These are phyloP conservation scores for Ctenoplectra terminalis DNA, from an alignment of 1,140 invertebrate genomes.

Conservation along the genomic window DNA sequence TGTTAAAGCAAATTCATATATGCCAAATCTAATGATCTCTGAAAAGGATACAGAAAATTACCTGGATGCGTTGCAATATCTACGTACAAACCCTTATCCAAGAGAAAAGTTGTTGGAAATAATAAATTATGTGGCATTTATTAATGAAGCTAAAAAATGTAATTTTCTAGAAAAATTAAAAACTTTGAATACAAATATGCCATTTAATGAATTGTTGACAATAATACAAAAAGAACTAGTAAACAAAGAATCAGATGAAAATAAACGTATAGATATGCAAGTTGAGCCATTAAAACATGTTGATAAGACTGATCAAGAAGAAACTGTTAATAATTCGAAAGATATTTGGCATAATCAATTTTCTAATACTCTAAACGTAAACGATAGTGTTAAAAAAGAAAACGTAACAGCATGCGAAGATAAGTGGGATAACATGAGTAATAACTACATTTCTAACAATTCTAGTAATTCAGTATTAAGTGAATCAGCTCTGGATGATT, in stretches of 20 bases:
- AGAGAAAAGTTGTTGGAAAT: conserved; percentile 53
- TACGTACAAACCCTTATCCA: conserved; percentile 51
- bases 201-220: conserved; percentile 41
- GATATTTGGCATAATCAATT: neutral
- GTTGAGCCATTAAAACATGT: neutral
- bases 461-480: conserved; percentile 1
- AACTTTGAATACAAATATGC: neutral
- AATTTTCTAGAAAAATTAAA: conserved; percentile 49
- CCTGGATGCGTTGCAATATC: conserved; percentile 66
- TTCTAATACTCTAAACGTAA: neutral
- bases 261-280: conserved; percentile 28
- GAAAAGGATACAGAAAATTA: conserved; percentile 69
- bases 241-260: conserved; percentile 38
- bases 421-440: neutral
- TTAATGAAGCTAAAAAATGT: conserved; percentile 31
- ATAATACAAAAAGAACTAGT: conserved; percentile 39
- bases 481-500: neutral
- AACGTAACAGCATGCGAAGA: neutral
- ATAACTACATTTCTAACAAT: neutral
- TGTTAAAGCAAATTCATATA: conserved; percentile 47
- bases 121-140: conserved; percentile 42
- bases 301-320: neutral
- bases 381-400: neutral
- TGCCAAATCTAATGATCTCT: conserved; percentile 74
- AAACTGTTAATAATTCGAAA: neutral